Percentiles rank a stretch among this genome's conserved stretches.
Evolutionary conservation across 2,113 vertebrate genomes (phyloP).

Genomic region (Pycnonotus jocosus): DNA sequence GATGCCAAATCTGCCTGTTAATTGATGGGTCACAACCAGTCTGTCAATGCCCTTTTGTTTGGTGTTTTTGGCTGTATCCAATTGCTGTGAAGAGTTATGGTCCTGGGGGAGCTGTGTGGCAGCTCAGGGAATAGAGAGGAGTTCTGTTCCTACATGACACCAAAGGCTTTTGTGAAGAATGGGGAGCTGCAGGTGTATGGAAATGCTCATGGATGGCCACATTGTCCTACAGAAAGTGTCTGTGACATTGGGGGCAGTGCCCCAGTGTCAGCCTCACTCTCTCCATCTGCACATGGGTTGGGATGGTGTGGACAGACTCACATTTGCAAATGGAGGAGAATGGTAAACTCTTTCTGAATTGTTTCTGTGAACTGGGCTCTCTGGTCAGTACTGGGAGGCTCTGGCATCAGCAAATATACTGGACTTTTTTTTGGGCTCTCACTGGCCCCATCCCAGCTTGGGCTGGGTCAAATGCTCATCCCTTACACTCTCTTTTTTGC

Average conservation of each 20-base stretch:
- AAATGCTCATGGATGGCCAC: not conserved
- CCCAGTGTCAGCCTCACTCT: accelerated
- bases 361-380: not conserved
- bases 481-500: not conserved
- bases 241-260: accelerated
- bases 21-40: not conserved
- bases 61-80: not conserved
- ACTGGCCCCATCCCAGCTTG: not conserved
- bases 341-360: not conserved
- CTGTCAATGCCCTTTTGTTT: accelerated
- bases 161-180: not conserved
- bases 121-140: not conserved
- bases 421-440: not conserved
- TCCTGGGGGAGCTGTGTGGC: not conserved
- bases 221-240: not conserved
- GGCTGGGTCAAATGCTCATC: not conserved
- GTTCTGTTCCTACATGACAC: not conserved
- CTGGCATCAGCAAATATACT: accelerated
- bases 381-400: not conserved
- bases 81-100: accelerated
- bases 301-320: not conserved
- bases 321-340: not conserved
- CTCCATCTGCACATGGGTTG: accelerated
- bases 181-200: not conserved
- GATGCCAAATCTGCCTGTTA: not conserved